Base-by-base conservation (phyloP, 2,888 invertebrate genomes). In the Rhagonycha lutea region DNA sequence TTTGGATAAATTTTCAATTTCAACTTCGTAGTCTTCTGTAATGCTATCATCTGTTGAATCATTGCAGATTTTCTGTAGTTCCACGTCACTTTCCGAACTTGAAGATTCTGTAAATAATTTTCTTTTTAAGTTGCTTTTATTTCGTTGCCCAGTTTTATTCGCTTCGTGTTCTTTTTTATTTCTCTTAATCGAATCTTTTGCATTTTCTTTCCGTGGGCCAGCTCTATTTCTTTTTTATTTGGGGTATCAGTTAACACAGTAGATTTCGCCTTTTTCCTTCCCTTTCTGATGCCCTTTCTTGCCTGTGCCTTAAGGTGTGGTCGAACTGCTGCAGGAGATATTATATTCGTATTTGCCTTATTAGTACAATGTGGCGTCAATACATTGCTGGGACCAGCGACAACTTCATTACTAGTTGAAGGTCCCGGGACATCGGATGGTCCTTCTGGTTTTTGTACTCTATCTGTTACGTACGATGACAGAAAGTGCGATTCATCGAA, bases 181-280 rank as follows among this genome's bases (percentile, higher is more conserved):
- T 69, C 18, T 47, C 47, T 69, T 69, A 29, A 32, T 69, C 32
- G 28, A 68, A 26, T 68, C 28, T 69, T 69, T 69, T 69, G 18
- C 26, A 8, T 70, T 61, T 61, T 61, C n/a, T 70, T 23, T 70
- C 24, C 14, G 32, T 63, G 29, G 23, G 32, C 47, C 32, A 23
- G 18, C 24, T 65, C 72, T 67, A 72, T 47, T 61, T 61, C 9
- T 29, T 68, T 18, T 65, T 65, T 72, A 68, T 61, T 61, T 23
- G 67, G 81, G 14, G 79, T 80, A 67, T 81, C 79, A 24, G 80
- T 81, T 60, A 77, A 69, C 26, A 80, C 78, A 32, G 73, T 60
- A 14, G 75, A 78, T 70, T 70, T 76, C 61, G 74, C 78, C 68
- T 65, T 61, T 61, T 71, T 68, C 68, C 76, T 76, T 26, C 77